phyloP scores from a whole-genome alignment of 2,797 vertebrate species.

The Chiroxiphia lanceolata region DNA sequence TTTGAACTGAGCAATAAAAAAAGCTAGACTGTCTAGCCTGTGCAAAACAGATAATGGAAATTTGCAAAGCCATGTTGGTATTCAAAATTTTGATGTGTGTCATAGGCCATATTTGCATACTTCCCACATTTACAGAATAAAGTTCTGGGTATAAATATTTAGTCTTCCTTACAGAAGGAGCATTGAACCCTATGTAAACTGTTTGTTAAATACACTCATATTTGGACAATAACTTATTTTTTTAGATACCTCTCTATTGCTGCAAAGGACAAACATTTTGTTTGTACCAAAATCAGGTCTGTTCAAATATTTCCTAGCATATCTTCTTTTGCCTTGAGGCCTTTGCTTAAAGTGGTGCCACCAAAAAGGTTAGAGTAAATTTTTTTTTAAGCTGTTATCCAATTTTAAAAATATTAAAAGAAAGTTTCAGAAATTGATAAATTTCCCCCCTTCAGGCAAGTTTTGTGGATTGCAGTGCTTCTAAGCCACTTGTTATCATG shows the following conservation, averaged over 20 bases:
- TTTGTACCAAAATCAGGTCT: background rate
- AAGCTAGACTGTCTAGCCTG: background rate
- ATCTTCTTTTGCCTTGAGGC: background rate
- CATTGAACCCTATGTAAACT: background rate
- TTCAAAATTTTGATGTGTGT: background rate
- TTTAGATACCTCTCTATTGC: background rate
- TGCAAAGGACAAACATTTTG: background rate
- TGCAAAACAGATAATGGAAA: background rate
- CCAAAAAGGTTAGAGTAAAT: background rate
- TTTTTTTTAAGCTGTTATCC: slow-evolving; percentile 8
- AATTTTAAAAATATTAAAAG: background rate
- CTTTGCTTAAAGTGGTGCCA: background rate
- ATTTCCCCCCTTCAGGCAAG: background rate
- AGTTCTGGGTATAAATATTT: background rate
- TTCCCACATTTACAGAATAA: background rate
- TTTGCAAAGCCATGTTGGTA: background rate
- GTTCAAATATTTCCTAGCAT: background rate
- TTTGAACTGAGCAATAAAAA: background rate
- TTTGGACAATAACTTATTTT: background rate
- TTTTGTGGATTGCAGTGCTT: background rate
- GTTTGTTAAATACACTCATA: background rate
- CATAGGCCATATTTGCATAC: background rate
- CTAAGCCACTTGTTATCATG: background rate
- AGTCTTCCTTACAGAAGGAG: background rate
- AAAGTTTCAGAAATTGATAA: slow-evolving; percentile 16